Percentiles rank a stretch among this genome's conserved stretches.
phyloP scores from a whole-genome alignment of 2,888 invertebrate genomes.

The Parascotia fuliginaria region DNA sequence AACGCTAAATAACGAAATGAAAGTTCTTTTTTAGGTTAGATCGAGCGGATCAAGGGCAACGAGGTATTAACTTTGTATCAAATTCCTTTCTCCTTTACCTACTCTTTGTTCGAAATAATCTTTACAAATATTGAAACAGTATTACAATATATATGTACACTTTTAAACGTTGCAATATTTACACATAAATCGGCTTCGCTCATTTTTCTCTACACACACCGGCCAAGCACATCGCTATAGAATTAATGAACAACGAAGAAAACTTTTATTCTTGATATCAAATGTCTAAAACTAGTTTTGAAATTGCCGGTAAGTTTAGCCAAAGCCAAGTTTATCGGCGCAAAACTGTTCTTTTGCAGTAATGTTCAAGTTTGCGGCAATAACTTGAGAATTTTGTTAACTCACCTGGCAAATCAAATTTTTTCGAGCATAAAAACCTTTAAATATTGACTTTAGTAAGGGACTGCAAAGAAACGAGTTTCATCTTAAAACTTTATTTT shows the following conservation, averaged over 20 bases:
- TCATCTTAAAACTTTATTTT: constrained; percentile 6
- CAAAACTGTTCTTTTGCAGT: constrained; percentile 14
- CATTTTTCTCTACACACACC: too few relatives aligned
- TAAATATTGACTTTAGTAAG: not conserved
- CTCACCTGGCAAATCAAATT: constrained; percentile 1
- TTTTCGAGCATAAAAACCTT: constrained; percentile 4
- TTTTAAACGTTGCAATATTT: too few relatives aligned
- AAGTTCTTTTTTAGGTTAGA: too few relatives aligned
- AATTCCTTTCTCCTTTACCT: too few relatives aligned
- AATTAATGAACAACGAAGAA: constrained; percentile 19
- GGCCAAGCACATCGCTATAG: constrained; percentile 5
- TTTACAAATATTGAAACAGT: too few relatives aligned
- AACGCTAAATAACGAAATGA: too few relatives aligned
- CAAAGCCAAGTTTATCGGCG: constrained; percentile 13
- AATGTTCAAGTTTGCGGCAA: constrained; percentile 15
- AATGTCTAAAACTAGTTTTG: constrained; percentile 18
- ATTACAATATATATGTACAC: too few relatives aligned
- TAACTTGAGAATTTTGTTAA: constrained; percentile 6
- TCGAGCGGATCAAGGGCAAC: too few relatives aligned
- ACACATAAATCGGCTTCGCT: too few relatives aligned
- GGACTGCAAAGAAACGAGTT: constrained; percentile 1
- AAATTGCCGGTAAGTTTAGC: constrained; percentile 20
- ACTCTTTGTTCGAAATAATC: too few relatives aligned
- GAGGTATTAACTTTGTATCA: too few relatives aligned
- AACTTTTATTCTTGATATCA: constrained; percentile 18